Percentiles rank a stretch among this genome's conserved stretches.
These are phyloP conservation scores for Sternotherus odoratus DNA, from an alignment of 2,797 vertebrate species.

Conservation along the genomic window DNA sequence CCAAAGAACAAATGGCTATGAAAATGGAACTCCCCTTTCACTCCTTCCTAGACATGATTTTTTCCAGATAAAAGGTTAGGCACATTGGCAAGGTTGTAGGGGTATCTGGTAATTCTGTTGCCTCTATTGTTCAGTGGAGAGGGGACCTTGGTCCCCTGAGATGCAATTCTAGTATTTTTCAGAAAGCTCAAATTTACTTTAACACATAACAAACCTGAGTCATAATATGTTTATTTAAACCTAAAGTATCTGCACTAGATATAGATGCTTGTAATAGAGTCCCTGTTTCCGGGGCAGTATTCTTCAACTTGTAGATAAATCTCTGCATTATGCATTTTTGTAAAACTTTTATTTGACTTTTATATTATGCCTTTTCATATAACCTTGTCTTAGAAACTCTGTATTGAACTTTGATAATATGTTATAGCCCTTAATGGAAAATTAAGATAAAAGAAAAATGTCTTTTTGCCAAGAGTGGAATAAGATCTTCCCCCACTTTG, in stretches of 20 bases:
- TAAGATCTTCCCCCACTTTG: too few species aligned
- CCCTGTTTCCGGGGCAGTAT: background rate
- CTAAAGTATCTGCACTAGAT: background rate
- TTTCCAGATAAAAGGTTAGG: background rate
- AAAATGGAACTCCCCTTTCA: background rate
- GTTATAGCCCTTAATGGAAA: too few species aligned
- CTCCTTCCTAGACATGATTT: background rate
- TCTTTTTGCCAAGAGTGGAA: too few species aligned
- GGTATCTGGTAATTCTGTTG: background rate
- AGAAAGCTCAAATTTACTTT: background rate
- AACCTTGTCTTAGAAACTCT: too few species aligned
- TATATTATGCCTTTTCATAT: too few species aligned
- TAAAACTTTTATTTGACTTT: too few species aligned
- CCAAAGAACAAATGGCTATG: background rate
- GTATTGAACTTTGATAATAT: too few species aligned
- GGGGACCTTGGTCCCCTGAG: background rate
- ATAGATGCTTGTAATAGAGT: background rate
- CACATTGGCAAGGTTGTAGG: background rate
- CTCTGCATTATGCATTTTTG: too few species aligned
- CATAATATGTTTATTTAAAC: background rate
- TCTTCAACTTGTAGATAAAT: too few species aligned
- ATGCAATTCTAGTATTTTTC: background rate
- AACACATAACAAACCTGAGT: background rate
- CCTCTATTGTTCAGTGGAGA: background rate
- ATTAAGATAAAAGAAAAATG: too few species aligned